Conservation (phyloP, 2,113 vertebrate species). For the Pica pica region DNA sequence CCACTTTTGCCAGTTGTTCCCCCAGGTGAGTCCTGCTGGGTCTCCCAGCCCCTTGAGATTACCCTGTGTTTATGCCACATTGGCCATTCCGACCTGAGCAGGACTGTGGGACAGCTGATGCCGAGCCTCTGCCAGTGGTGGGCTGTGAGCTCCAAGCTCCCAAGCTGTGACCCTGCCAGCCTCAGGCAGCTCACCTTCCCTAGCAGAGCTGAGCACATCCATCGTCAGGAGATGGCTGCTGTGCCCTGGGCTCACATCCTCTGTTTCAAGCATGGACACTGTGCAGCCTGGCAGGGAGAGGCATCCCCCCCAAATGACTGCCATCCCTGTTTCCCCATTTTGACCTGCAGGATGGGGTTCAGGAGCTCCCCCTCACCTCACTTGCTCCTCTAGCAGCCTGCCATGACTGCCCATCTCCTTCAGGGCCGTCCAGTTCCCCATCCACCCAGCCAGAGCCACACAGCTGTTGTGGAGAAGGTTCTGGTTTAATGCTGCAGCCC, state of each 20-base stretch:
- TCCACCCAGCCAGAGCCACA: background rate
- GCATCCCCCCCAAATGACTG: background rate
- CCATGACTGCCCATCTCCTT: background rate
- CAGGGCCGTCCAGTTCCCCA: background rate
- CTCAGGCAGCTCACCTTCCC: background rate
- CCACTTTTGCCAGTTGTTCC: background rate
- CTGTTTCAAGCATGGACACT: background rate
- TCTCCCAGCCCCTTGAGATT: background rate
- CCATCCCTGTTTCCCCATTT: background rate
- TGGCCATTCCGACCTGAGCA: background rate
- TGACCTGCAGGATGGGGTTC: background rate
- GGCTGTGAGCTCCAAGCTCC: background rate
- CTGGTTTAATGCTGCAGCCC: constrained; percentile 41
- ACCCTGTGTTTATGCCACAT: accelerated
- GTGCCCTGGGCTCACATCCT: background rate
- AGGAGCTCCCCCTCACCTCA: too few relatives aligned
- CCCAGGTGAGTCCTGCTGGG: background rate
- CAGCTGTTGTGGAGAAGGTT: background rate
- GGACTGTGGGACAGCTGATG: background rate
- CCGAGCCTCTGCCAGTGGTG: background rate
- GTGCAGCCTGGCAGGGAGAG: background rate
- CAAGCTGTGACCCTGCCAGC: background rate
- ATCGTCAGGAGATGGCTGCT: accelerated
- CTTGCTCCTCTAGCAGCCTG: background rate
- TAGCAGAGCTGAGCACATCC: background rate